Evolutionary conservation across 1,140 invertebrate genomes (phyloP), one percentile per base, ranked within the genome.

Genomic region (Drosophila fuyamai): DNA sequence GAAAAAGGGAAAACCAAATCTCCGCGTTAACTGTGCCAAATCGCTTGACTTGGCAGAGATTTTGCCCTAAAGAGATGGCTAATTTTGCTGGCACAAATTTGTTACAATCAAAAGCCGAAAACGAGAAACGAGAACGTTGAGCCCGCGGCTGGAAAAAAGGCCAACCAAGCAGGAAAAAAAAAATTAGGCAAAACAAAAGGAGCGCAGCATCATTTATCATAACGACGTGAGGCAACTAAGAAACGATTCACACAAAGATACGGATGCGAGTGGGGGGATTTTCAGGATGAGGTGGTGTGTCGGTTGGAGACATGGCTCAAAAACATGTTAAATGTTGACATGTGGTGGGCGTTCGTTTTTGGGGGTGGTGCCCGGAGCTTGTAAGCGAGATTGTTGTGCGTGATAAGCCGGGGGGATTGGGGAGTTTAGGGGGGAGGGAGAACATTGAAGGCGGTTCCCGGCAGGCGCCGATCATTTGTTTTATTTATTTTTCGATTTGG

Each of bases 401-500:
- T 84, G 81, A 84, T 79, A 81, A 81, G 75, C 67, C 29, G 7
- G 47, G 13, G 47, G 47, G 13, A 4, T 7, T 23, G 23, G 18
- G 4, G 8, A n/a, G 9, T 58, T 59, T 7, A 10, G 47, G 14
- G 54, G 51, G 46, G n/a, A n/a, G 46, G 4, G 14, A 14, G 16
- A 2, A 14, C 23, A 10, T 29, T 40, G 58, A 27, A 41, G 59
- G 50, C 62, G 43, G 53, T 50, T 43, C 46, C 57, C 58, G 50
- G 57, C 61, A 53, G 55, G 63, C 56, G 55, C 68, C 40, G 63
- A 80, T 83, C 83, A 88, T 88, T 88, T 88, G 84, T 88, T 80
- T 83, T 89, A 89, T 89, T 88, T 88, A 89, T 89, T 89, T 89
- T 77, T 89, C 83, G 83, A 89, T 88, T 88, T 89, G 80, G 65